Base-by-base conservation (phyloP, 2,888 invertebrate species). In the Cyaniris semiargus region DNA sequence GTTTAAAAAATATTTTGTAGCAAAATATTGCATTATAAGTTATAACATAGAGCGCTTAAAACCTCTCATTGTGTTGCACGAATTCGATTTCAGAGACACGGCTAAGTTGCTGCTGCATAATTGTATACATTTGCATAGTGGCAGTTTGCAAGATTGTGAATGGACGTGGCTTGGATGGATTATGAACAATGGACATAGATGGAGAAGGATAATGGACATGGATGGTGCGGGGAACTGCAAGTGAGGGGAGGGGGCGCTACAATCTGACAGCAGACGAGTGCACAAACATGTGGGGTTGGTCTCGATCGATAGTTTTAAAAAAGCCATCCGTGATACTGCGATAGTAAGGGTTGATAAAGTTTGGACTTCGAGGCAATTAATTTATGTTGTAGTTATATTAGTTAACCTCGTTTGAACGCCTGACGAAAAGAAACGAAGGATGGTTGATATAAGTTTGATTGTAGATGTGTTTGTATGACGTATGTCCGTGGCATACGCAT, bases 261-360 rank as follows among this genome's bases (percentile, higher is more conserved):
- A 27, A 66, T 66, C 27, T 66, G 66, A 66, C 66, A 66, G 18
- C 66, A 66, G 66, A 66, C 66, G 66, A 66, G 27, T 27, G 27
- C 13, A 18, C 66, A 66, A 27, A 66, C 66, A 66, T 66, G 66
- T 66, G 66, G 66, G 66, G 66, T 31, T 15, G 66, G 13, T 66
- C 23, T 27, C 66, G 66, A 66, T 66, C 66, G 27, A 66, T 66
- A 15, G 15, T 66, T 66, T 66, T 31, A 66, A 27, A 66, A 66
- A 66, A 66, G 66, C 27, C 27, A 66, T 66, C 13, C 27, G 21
- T 58, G 5, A 53, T 53, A 5, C 53, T 53, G 18, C 5, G 53
- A 18, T 21, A 18, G 7, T 58, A 21, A 21, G 58, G 2, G 23
- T 66, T 66, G 15, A 1, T 27, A 23, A 13, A 13, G 60, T 27